Evolutionary conservation across 2,797 vertebrate species (phyloP), one percentile per base, ranked within the genome.

Genomic region (Botia kubotai): DNA sequence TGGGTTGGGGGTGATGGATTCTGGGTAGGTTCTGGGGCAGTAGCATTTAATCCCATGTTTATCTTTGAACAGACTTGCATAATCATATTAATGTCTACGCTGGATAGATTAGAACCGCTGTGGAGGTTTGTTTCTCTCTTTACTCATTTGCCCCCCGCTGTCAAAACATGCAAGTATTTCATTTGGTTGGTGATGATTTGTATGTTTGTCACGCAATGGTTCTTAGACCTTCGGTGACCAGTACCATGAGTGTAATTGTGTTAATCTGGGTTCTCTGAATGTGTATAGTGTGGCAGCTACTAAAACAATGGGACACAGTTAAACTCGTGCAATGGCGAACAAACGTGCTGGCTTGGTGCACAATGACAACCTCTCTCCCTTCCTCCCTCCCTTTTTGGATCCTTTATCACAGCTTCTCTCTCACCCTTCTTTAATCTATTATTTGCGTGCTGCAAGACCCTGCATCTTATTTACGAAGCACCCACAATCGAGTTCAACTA

Each of bases 261-360:
- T 82, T 82, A n/a, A 48, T 43, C 57, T 46, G 14, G 13, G 69
- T 79, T 66, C n/a, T 80, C 80, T 80, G 67, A 55, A 66, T 83
- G 81, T 83, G 65, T 75, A 50, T 78, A 53, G 70, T 79, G 79
- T 78, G 75, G 78, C 72, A 69, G 65, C 72, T 79, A 46, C 50
- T 82, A 21, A 90, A 88, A 92, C 90, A 92, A 90, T 87, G 86
- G 82, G 77, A 87, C 65, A 89, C 90, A 92, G 90, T 90, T 87
- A 19, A 48, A 60, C 75, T 33, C 83, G 83, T 72, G 79, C 82
- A 48, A 26, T 79, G 84, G 82, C 85, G 80, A 82, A 76, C 80
- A 85, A 81, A 86, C 82, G 77, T 82, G 84, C 85, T 88, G 87
- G 87, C 87, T 84, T 82, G 12, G 6, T 76, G 55, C 29, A 65